These are phyloP conservation scores for Crocodylus rhombifer DNA, from an alignment of 2,797 vertebrate species.

Conservation along the genomic window DNA sequence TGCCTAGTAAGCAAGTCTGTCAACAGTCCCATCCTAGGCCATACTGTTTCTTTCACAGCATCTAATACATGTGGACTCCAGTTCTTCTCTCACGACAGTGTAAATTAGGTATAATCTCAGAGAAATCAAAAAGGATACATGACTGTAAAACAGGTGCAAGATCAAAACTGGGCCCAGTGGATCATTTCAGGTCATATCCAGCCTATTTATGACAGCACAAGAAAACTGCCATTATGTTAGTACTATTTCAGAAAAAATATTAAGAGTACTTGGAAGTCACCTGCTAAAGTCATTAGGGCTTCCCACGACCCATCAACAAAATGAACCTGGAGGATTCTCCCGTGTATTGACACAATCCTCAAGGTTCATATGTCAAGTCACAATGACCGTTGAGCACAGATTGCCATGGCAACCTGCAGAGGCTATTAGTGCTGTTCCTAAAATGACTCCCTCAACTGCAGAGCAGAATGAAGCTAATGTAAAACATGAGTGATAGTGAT, in stretches of 20 bases:
- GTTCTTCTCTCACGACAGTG: not conserved
- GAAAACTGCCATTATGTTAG: not conserved
- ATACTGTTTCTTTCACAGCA: not conserved
- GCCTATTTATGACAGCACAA: not conserved
- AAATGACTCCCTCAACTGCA: conserved; percentile 12
- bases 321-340: conserved; percentile 24
- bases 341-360: not conserved
- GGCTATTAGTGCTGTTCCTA: not conserved
- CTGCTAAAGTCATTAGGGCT: conserved; percentile 45
- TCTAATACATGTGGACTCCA: not conserved
- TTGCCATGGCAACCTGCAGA: conserved; percentile 21
- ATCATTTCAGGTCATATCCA: not conserved
- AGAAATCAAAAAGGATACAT: not conserved
- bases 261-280: conserved; percentile 33
- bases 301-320: conserved; percentile 40
- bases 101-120: not conserved
- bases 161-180: not conserved
- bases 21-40: accelerated
- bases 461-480: not conserved
- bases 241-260: not conserved
- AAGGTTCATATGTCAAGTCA: not conserved
- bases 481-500: not conserved
- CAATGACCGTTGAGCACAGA: conserved; percentile 1
- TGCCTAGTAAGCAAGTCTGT: not conserved
- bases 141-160: not conserved